These are phyloP conservation scores for Yponomeuta evonymella DNA, from an alignment of 2,888 invertebrate species.

Conservation along the genomic window DNA sequence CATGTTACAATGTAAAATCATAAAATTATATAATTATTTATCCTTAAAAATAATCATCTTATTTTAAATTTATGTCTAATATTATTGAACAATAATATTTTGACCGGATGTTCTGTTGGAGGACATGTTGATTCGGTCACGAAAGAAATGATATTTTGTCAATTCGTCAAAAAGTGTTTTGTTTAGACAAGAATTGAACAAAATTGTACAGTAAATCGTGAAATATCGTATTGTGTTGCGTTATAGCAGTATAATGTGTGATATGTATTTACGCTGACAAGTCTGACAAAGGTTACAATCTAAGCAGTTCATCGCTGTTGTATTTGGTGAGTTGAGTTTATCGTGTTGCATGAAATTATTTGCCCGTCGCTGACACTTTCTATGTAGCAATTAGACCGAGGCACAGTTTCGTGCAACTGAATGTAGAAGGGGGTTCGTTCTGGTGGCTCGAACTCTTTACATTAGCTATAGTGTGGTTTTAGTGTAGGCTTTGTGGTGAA, in stretches of 20 bases:
- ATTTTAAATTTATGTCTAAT: background rate
- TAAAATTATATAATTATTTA: background rate
- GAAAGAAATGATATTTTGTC: slow-evolving; percentile 62
- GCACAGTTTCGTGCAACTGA: slow-evolving; percentile 28
- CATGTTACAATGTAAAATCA: background rate
- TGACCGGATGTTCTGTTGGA: slow-evolving; percentile 60
- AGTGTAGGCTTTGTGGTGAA: background rate
- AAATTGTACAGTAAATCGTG: slow-evolving; percentile 60
- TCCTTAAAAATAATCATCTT: background rate
- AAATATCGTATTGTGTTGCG: slow-evolving; percentile 55
- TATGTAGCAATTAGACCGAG: slow-evolving; percentile 38
- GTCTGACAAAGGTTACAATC: slow-evolving; percentile 45
- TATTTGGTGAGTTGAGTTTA: slow-evolving; percentile 70
- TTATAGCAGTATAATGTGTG: slow-evolving; percentile 61
- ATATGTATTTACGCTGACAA: slow-evolving; percentile 54
- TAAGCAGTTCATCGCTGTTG: slow-evolving; percentile 43
- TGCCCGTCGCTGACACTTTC: slow-evolving; percentile 50
- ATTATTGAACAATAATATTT: background rate
- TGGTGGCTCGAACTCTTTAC: background rate
- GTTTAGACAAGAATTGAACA: slow-evolving; percentile 58
- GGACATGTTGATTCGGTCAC: slow-evolving; percentile 71
- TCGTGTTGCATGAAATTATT: slow-evolving; percentile 47
- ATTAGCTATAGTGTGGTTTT: background rate
- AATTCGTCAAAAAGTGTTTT: slow-evolving; percentile 69
- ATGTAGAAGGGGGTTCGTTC: background rate